These are phyloP conservation scores for Phyllotreta striolata DNA, from an alignment of 2,888 invertebrate genomes.

Conservation along the genomic window DNA sequence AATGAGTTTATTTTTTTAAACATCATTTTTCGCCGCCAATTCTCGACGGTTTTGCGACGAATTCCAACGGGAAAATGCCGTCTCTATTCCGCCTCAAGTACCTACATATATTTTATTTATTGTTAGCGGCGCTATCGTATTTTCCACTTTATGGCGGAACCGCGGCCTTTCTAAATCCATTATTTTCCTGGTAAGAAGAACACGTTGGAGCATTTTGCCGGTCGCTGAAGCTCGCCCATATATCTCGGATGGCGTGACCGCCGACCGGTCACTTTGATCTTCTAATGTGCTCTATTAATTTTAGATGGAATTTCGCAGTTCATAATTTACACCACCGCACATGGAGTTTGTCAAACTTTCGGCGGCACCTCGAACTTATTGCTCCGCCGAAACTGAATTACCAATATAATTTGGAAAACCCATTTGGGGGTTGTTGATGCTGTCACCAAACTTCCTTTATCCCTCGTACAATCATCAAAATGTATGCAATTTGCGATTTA, in stretches of 20 bases:
- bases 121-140: constrained; percentile 20
- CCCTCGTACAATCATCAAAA: no score
- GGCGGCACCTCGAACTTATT: neutral
- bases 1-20: no score
- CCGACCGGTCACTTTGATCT: constrained; percentile 26
- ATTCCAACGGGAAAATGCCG: constrained; percentile 6
- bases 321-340: constrained; percentile 15
- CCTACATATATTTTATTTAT: constrained; percentile 24
- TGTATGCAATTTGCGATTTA: no score
- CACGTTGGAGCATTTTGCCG: constrained; percentile 14
- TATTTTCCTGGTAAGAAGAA: constrained; percentile 11
- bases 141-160: constrained; percentile 22
- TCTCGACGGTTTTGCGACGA: neutral
- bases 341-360: constrained; percentile 4
- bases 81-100: constrained; percentile 16
- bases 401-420: no score
- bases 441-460: no score
- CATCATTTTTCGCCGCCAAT: no score
- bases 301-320: constrained; percentile 20
- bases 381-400: no score
- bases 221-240: constrained; percentile 13
- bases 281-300: constrained; percentile 27
- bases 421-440: no score
- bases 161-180: constrained; percentile 22
- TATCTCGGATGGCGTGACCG: constrained; percentile 28